Base-by-base conservation (phyloP, 2,888 invertebrate genomes). In the Osmoderma eremita region DNA sequence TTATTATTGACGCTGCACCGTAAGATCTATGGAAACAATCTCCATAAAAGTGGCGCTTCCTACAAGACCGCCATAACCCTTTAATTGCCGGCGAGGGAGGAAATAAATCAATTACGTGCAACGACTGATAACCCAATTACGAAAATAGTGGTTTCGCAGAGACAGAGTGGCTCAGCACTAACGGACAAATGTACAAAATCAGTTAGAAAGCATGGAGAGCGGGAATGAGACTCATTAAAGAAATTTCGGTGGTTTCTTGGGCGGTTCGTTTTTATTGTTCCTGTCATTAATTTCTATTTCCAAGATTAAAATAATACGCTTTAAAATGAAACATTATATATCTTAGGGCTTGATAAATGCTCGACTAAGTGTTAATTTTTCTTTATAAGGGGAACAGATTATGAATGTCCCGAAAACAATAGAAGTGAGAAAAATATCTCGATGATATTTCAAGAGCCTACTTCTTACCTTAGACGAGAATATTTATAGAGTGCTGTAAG, bases 71-170 rank as follows among this genome's bases (percentile, higher is more conserved):
- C 48, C 45, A 30, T 61, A 61, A 61, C 58, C 50, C 50, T 74
- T 74, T 74, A 73, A 74, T 74, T 74, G 73, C 69, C 56, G 70
- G 41, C 72, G 65, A 70, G 70, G 67, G 71, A 72, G 70, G 75
- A 76, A 77, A 78, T 78, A 78, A 78, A 78, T 78, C 78, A 78
- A 78, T 78, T 78, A 77, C 77, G 78, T 77, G 76, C 75, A 74
- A 76, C 75, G 76, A 77, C 75, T 77, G 77, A 77, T 77, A 77
- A 77, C 75, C 76, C 70, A 70, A 72, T 71, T 72, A 71, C 71
- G 71, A 54, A 65, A 64, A 67, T 67, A 67, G 67, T 65, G 67
- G 69, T 65, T 69, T 69, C 65, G 51, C 61, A 64, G 64, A 63
- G 67, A 67, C 61, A 67, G 42, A 68, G 53, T 62, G 67, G 67